Evolutionary conservation across 1,140 invertebrate genomes (phyloP), one percentile per base, ranked within the genome.

Genomic region (Globodera ellingtonae): DNA sequence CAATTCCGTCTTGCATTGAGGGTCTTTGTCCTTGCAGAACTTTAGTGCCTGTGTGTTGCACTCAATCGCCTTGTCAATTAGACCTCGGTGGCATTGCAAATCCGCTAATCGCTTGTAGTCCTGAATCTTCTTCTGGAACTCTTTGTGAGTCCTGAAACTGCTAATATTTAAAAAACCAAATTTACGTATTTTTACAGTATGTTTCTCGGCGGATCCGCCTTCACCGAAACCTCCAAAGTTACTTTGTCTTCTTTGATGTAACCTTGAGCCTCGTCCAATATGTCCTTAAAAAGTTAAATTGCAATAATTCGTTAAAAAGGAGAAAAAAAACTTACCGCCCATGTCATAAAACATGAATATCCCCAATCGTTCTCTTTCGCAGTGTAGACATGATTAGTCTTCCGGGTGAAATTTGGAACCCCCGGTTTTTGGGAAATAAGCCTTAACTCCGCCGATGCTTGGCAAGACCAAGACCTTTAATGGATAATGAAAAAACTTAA

Each of bases 271-370:
- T 89, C 88, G 76, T 89, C 87, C 50, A 89, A 79, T 50, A 89
- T 89, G 72, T 89, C 87, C 87, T 87, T 75, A 77, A 87, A 79
- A 74, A 13, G 15, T 35, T 3, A 10, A 13, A 35, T 69, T 52
- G 15, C 9, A 59, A 44, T n/a, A 24, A 80, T 13, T 7, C n/a
- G 4, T 73, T 15, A 35, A 73, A n/a, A 62, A n/a, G 24, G 50
- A 21, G 75, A 21, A n/a, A n/a, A n/a, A n/a, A n/a, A 90, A 90
- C 90, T 88, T 91, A 91, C 87, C 90, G 93, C 93, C 95, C 94
- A 97, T 21, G 93, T 91, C 93, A 97, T 94, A 89, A 98, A 98
- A 91, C 97, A 94, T 3, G 88, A 89, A 75, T 89, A 89, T 10
- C 87, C 87, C 87, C 87, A 89, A 79, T 89, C 87, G 65, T 89